Base-by-base conservation (phyloP, 1,140 invertebrate genomes). In the Drosophila parvula region DNA sequence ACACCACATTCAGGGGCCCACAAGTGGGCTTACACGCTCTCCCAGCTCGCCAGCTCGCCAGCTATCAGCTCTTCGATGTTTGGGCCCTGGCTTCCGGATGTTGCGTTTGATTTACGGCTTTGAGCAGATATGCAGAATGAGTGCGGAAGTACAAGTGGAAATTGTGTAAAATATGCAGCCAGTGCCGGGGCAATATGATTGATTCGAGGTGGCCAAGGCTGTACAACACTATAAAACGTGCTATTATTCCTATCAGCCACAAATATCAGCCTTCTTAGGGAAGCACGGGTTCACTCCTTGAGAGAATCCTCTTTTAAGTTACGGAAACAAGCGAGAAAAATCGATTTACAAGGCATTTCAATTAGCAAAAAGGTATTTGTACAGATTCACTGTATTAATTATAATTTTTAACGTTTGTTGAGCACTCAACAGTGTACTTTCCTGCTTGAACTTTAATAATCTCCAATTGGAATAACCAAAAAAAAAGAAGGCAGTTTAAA, bases 21-120 rank as follows among this genome's bases (percentile, higher is more conserved):
- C 32, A 48, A 58, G 30, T 59, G 56, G 41, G 65, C 43, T 65
- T 51, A 51, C 65, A 68, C 30, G 65, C 11, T 36, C 32, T 53
- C 8, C 2, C 18, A 34, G 16, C 30, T 18, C 16, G 6, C 3
- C 16, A 30, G 28, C n/a, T 10, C n/a, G n/a, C 9, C 9, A n/a
- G 38, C 38, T 40, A 14, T 40, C 16, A 55, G 51, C 34, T 64
- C 34, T 45, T 14, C 32, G 22, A 61, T 67, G 47, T 69, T 67
- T 69, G 22, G 47, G 65, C 47, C 27, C 65, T 47, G 47, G 65
- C 62, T 69, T 69, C 62, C 63, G 65, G 47, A 22, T 69, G 68
- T 71, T 41, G 65, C 68, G 67, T 73, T 73, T 73, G 69, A 73
- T 73, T 73, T 71, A 73, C 53, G 67, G 69, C 67, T 48, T 50